phyloP scores from a whole-genome alignment of 2,113 vertebrate genomes.

The Sardina pilchardus region DNA sequence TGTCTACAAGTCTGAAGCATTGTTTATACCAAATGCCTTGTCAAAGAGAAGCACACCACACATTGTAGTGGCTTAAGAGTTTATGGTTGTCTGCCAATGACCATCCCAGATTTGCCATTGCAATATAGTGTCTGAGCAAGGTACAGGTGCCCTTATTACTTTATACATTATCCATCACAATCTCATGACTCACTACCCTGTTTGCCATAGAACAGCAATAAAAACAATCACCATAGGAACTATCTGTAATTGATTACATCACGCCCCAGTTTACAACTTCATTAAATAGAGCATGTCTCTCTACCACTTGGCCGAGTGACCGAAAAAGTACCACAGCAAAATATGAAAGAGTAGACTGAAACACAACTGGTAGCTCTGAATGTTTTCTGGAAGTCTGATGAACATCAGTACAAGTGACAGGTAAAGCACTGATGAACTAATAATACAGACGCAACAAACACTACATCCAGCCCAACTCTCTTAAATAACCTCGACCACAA shows the following conservation, averaged over 20 bases:
- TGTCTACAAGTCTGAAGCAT: neutral
- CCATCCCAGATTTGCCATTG: no score
- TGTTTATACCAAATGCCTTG: neutral
- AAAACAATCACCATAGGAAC: neutral
- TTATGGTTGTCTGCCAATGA: no score
- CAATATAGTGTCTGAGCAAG: no score
- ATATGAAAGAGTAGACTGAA: neutral
- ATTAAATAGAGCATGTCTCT: neutral
- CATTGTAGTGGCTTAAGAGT: no score
- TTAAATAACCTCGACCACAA: no score
- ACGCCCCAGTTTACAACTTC: neutral
- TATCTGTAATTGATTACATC: neutral
- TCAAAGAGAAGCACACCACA: neutral
- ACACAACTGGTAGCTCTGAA: neutral
- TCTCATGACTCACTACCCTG: neutral
- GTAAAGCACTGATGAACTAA: no score
- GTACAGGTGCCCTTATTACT: neutral
- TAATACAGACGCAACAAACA: no score
- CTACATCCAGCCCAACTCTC: no score
- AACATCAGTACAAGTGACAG: no score
- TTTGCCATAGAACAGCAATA: neutral
- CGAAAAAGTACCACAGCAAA: neutral
- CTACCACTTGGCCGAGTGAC: neutral
- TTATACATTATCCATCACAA: slow-evolving; percentile 3
- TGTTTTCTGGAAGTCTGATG: no score